phyloP scores from a whole-genome alignment of 2,888 invertebrate species.

The Mesorhabditis spiculigera region DNA sequence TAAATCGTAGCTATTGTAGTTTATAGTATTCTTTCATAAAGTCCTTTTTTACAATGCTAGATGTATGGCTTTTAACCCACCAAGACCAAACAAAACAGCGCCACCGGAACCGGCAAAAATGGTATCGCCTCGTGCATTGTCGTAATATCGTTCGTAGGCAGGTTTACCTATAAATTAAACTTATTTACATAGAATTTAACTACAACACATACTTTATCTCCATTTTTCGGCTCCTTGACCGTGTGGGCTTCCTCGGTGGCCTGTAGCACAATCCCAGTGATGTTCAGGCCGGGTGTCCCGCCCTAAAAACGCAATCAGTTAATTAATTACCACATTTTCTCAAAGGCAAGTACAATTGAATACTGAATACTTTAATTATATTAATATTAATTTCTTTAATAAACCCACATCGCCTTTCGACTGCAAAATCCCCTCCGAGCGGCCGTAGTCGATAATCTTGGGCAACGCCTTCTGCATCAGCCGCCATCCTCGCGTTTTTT shows the following conservation, averaged over 20 bases:
- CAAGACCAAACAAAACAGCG: constrained; percentile 78
- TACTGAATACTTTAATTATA: background rate
- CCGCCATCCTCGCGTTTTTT: constrained; percentile 49
- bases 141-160: constrained; percentile 64
- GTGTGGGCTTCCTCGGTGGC: constrained; percentile 55
- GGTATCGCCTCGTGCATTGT: constrained; percentile 89
- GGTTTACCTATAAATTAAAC: constrained; percentile 35
- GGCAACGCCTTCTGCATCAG: constrained; percentile 51
- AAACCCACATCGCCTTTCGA: constrained; percentile 16
- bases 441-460: constrained; percentile 54
- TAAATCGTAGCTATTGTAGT: too few species aligned
- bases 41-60: too few species aligned
- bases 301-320: constrained; percentile 6
- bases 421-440: constrained; percentile 55
- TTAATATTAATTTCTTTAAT: too few species aligned
- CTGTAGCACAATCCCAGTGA: constrained; percentile 51
- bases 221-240: constrained; percentile 46
- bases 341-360: background rate
- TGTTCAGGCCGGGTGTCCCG: constrained; percentile 40
- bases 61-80: background rate
- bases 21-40: too few species aligned
- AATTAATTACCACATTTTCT: constrained; percentile 6
- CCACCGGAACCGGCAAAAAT: constrained; percentile 78
- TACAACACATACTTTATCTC: constrained; percentile 43
- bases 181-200: background rate